Percentiles rank a stretch among this genome's conserved stretches.
These are phyloP conservation scores for Phortica okadai DNA, from an alignment of 2,888 invertebrate genomes.

Conservation along the genomic window DNA sequence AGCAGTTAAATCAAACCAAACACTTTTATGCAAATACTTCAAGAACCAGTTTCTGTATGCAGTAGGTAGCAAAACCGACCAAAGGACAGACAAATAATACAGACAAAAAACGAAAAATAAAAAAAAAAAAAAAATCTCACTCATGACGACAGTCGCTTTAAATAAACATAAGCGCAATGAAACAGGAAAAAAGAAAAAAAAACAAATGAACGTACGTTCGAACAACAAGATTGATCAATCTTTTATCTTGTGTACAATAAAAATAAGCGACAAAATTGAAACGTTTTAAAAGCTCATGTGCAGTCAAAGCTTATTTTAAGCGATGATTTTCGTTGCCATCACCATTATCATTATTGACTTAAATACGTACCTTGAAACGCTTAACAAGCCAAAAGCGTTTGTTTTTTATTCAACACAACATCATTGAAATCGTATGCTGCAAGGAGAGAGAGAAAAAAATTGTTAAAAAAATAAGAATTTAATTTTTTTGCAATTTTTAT, in stretches of 20 bases:
- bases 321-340: neutral
- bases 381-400: neutral
- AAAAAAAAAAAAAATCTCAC: neutral
- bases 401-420: neutral
- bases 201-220: neutral
- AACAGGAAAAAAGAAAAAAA: slow-evolving; percentile 3
- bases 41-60: slow-evolving; percentile 19
- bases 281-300: neutral
- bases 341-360: neutral
- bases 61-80: neutral
- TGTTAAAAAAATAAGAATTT: neutral
- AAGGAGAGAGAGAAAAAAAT: neutral
- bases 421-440: neutral
- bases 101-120: neutral
- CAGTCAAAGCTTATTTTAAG: neutral
- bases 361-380: neutral
- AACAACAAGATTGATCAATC: neutral
- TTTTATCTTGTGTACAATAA: too few relatives aligned
- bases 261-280: neutral
- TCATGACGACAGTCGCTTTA: slow-evolving; percentile 30
- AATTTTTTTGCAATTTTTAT: neutral
- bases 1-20: slow-evolving; percentile 56
- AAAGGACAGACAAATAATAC: neutral
- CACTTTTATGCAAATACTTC: slow-evolving; percentile 63
- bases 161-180: slow-evolving; percentile 6